Base-by-base conservation (phyloP, 2,888 invertebrate species). In the Dicycla oo region DNA sequence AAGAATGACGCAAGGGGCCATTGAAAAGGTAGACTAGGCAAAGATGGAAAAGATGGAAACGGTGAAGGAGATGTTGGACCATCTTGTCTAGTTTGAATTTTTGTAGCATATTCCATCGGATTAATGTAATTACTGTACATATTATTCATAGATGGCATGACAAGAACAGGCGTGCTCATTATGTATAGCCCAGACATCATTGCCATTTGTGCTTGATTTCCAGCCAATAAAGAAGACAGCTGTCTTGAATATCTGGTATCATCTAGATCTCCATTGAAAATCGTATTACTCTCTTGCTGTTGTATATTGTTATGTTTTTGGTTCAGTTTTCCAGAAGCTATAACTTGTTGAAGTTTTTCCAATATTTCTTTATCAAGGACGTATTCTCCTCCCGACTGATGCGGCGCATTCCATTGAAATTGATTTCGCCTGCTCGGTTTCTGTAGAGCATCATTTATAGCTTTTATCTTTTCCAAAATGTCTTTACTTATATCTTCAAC, bases 1-100 rank as follows among this genome's bases (percentile, higher is more conserved):
- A 97, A 97, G 49, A 93, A 92, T 49, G 93, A 91, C 11, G 96
- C 94, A 49, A 96, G 93, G 1, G 97, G 97, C 95, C 96, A 97
- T 72, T 89, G 93, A 63, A 93, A 86, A 74, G 90, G 89, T 11
- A 80, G 75, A 38, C 54, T 23, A 20, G 77, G 81, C 34, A 82
- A 65, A 7, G 61, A 45, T 58, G 79, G 78, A 69, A 85, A 81
- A 30, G 78, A 61, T n/a, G 84, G 83, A 20, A 92, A 90, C 1
- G 80, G 80, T 20, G 80, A 73, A 6, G 88, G 81, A 11, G 91
- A 86, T 43, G 69, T 49, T 40, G 69, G 58, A 20, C 75, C 90
- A 18, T 89, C 87, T 81, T 94, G 92, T 68, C 91, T 91, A 18
- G 91, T 88, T 83, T 90, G 91, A 74, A 90, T 90, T 47, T 81